Evolutionary conservation across 2,797 vertebrate species (phyloP).

Genomic region (Xenopus petersii): DNA sequence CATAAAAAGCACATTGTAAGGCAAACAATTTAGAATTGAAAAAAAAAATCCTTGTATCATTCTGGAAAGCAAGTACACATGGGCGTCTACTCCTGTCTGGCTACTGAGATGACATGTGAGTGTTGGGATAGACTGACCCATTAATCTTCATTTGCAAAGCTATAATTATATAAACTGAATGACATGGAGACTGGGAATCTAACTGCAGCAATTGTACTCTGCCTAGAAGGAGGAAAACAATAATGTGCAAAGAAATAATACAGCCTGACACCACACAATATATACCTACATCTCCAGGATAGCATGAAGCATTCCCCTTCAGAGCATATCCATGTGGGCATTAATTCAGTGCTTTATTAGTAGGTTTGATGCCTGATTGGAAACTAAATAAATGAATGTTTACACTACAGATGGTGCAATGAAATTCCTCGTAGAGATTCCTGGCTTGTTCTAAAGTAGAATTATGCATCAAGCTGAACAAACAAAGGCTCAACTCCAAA

Average conservation of each 20-base stretch:
- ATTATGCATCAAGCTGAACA: constrained; percentile 33
- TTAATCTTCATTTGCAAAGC: constrained; percentile 12
- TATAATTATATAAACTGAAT: constrained; percentile 15
- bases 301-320: not conserved
- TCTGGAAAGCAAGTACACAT: not conserved
- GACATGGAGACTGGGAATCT: constrained; percentile 6
- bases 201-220: constrained; percentile 3
- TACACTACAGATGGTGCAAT: constrained; percentile 22
- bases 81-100: not conserved
- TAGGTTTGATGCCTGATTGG: constrained; percentile 8
- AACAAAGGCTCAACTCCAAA: constrained; percentile 21
- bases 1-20: too few relatives aligned
- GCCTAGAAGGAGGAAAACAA: not conserved
- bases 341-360: constrained; percentile 26
- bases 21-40: too few relatives aligned
- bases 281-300: not conserved
- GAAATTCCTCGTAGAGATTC: constrained; percentile 19
- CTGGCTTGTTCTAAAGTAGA: constrained; percentile 16
- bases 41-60: not conserved
- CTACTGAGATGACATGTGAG: not conserved
- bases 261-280: not conserved
- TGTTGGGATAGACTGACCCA: constrained; percentile 4
- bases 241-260: not conserved
- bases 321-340: not conserved
- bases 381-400: constrained; percentile 29